A percentile compares a stretch with the other conserved stretches of the same genome.
Conservation (phyloP, 1,140 invertebrate genomes). For the Uloborus diversus region DNA sequence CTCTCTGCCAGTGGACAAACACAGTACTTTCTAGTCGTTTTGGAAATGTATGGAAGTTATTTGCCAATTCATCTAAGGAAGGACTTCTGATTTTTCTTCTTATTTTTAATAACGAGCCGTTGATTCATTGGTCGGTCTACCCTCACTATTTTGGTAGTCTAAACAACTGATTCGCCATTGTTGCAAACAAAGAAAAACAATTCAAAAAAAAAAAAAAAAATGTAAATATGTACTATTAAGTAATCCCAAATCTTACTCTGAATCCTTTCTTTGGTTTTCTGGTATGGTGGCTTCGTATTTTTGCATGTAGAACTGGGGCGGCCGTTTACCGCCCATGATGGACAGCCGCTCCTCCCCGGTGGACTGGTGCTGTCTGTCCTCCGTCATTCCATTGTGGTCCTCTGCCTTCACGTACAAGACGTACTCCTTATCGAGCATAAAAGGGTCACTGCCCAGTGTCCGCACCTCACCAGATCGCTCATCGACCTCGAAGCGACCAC, state of each 20-base stretch:
- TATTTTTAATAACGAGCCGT: too few relatives aligned
- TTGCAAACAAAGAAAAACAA: too few relatives aligned
- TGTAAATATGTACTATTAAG: too few relatives aligned
- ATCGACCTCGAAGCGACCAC: slow-evolving; percentile 84
- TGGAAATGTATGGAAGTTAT: too few relatives aligned
- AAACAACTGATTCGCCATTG: too few relatives aligned
- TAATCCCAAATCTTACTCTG: slow-evolving; percentile 86
- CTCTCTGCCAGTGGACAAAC: too few relatives aligned
- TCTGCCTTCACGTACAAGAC: slow-evolving; percentile 96
- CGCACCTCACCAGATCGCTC: slow-evolving; percentile 90
- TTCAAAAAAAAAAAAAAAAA: too few relatives aligned
- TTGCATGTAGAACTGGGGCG: slow-evolving; percentile 92
- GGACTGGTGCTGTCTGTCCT: slow-evolving; percentile 86
- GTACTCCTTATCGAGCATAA: slow-evolving; percentile 95
- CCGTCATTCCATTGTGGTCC: slow-evolving; percentile 90
- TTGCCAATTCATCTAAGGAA: too few relatives aligned
- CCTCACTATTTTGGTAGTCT: too few relatives aligned
- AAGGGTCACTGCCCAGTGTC: slow-evolving; percentile 87
- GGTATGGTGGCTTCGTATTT: slow-evolving; percentile 93
- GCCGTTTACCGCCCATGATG: slow-evolving; percentile 93
- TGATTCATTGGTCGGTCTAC: too few relatives aligned
- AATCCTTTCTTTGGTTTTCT: slow-evolving; percentile 94
- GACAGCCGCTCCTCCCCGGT: slow-evolving; percentile 89
- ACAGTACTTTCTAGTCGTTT: too few relatives aligned
- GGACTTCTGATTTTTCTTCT: too few relatives aligned